Percentiles rank a stretch among this genome's conserved stretches.
Conservation (phyloP, 2,113 vertebrate genomes). For the Callithrix jacchus region DNA sequence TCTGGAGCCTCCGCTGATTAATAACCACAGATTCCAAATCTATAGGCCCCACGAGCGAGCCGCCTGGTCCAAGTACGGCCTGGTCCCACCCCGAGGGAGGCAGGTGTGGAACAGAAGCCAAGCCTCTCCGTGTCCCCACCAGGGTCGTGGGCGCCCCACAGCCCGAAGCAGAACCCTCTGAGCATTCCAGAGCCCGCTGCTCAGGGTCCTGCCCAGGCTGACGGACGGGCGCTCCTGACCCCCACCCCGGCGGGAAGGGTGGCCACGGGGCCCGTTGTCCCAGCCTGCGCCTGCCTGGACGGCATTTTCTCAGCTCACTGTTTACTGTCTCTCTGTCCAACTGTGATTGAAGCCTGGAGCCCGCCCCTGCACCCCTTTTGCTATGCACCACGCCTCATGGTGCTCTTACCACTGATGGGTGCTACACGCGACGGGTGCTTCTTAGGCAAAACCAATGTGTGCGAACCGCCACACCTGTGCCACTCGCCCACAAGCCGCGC, state of each 20-base stretch:
- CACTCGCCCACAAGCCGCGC: slow-evolving; percentile 62
- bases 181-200: slow-evolving; percentile 61
- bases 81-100: slow-evolving; percentile 65
- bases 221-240: slow-evolving; percentile 5
- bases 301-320: slow-evolving; percentile 77
- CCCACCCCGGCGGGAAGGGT: not conserved
- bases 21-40: slow-evolving; percentile 67
- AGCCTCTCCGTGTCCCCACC: slow-evolving; percentile 55
- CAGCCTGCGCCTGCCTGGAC: slow-evolving; percentile 69
- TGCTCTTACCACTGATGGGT: slow-evolving; percentile 82
- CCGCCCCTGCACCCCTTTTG: slow-evolving; percentile 71
- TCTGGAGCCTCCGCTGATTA: slow-evolving; percentile 60
- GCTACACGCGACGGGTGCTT: slow-evolving; percentile 77
- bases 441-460: slow-evolving; percentile 68
- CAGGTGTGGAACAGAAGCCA: slow-evolving; percentile 54
- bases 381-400: slow-evolving; percentile 77
- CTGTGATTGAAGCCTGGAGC: slow-evolving; percentile 80
- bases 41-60: slow-evolving; percentile 75
- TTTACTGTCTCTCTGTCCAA: slow-evolving; percentile 80
- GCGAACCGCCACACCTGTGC: slow-evolving; percentile 65
- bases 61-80: slow-evolving; percentile 3
- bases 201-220: slow-evolving; percentile 58
- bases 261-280: slow-evolving; percentile 40
- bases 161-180: slow-evolving; percentile 64
- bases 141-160: slow-evolving; percentile 37